Evolutionary conservation across 2,797 vertebrate species (phyloP).

Genomic region (Coccyzus lansbergi): DNA sequence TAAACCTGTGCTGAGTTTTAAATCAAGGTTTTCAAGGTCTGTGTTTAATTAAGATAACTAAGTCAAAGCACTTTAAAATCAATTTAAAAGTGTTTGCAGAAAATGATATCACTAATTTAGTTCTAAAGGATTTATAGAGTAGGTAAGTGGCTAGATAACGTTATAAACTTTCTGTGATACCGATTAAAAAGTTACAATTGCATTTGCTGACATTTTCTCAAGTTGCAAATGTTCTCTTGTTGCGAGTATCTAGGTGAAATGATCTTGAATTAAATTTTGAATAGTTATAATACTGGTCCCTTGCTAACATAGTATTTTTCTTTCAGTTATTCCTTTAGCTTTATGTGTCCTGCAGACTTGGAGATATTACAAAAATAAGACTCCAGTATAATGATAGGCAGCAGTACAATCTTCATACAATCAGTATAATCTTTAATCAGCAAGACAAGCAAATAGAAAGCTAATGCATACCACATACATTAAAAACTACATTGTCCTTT

Average conservation of each 20-base stretch:
- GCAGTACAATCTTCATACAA: not conserved
- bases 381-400: not conserved
- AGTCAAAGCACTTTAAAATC: not conserved
- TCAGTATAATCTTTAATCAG: not conserved
- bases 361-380: not conserved
- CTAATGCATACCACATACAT: not conserved
- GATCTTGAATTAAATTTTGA: not conserved
- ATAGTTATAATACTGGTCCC: not conserved
- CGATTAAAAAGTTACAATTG: not conserved
- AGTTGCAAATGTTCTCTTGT: not conserved
- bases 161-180: not conserved
- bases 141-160: not conserved
- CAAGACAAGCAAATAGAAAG: not conserved
- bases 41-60: constrained; percentile 52
- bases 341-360: not conserved
- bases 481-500: not conserved
- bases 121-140: not conserved
- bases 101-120: not conserved
- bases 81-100: not conserved
- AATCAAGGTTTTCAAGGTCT: not conserved
- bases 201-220: not conserved
- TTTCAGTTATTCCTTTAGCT: not conserved
- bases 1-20: not conserved
- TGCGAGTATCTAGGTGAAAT: not conserved
- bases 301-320: not conserved